Base-by-base conservation (phyloP, 2,888 invertebrate genomes). In the Prosopocoilus inquinatus region DNA sequence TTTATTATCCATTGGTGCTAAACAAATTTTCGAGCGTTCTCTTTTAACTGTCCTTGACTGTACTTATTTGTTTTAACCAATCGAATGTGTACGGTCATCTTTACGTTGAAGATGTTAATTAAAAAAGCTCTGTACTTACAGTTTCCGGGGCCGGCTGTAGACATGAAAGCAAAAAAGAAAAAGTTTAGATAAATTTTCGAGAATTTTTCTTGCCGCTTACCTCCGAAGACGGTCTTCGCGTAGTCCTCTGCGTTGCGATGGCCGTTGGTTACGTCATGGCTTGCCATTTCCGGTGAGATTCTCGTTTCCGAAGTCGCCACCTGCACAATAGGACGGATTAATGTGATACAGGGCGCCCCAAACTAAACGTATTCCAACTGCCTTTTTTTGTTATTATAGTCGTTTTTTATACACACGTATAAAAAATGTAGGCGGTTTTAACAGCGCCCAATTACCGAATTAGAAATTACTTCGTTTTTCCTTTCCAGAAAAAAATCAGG, bases 201-300 rank as follows among this genome's bases (percentile, higher is more conserved):
- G n/a, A 13, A 11, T 1, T 12, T 47, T 33, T n/a, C 38, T 5
- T 15, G 5, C 36, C 35, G 12, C 48, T 63, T 56, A 64, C 63
- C 63, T 59, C 66, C 66, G 20, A 66, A 66, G 9, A 66, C 63
- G 16, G 64, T 64, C 47, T 64, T 66, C 8, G 64, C 60, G 52
- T 61, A 66, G 43, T 66, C 61, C 50, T 66, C 66, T 50, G 46
- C 52, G 11, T 53, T 61, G 44, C 57, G 53, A 44, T 64, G 62
- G 3, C 66, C 66, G 48, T 66, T 66, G 11, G 63, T 64, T 16
- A 59, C 61, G 47, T 60, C 57, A 11, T 44, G 53, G 8, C 60
- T 48, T 9, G 65, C 53, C 66, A 67, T 66, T 47, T 65, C 64
- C 9, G 64, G 66, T 8, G 64, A 59, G 12, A 64, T 57, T 48